Evolutionary conservation across 1,140 invertebrate species (phyloP), one percentile per base, ranked within the genome.

Genomic region (Latrodectus geometricus): DNA sequence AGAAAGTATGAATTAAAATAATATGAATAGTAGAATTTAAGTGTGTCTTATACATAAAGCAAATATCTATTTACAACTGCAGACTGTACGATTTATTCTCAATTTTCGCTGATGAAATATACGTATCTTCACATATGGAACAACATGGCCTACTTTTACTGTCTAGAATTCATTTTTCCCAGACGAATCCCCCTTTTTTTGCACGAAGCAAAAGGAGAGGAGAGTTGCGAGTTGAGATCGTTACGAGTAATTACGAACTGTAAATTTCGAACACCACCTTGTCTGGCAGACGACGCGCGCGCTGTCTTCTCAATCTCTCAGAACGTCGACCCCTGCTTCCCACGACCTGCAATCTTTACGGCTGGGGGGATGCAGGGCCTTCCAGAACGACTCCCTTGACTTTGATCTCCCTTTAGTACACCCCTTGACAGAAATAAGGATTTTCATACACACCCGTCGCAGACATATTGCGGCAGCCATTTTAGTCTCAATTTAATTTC

Each of bases 231-330:
- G 17, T 48, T 4, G 12, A 68, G 68, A 66, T 72, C 68, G 78
- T 81, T 81, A 81, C n/a, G 66, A 81, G 68, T 81, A 81, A 81
- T 81, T 81, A 81, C 17, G 68, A 81, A 72, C 52, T 20, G 49
- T 70, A 66, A 35, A 72, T 69, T 80, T 72, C 78, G 78, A 70
- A 81, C 78, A 72, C 78, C 78, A 81, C 78, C 78, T 72, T 70
- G 68, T 52, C 78, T 79, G 76, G 65, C 76, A 68, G 78, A 81
- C 76, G 76, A 68, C 76, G 76, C 17, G n/a, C 76, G 54, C 65
- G n/a, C 21, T 66, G 61, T 52, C 49, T 54, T 61, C 76, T 61
- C 66, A 7, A 48, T n/a, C 21, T 56, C 76, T 79, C 76, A 79
- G 23, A 35, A 35, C 35, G 5, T 35, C 76, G 76, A 79, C 76